These are phyloP conservation scores for Cinara cedri DNA, from an alignment of 2,888 invertebrate species.

Conservation along the genomic window DNA sequence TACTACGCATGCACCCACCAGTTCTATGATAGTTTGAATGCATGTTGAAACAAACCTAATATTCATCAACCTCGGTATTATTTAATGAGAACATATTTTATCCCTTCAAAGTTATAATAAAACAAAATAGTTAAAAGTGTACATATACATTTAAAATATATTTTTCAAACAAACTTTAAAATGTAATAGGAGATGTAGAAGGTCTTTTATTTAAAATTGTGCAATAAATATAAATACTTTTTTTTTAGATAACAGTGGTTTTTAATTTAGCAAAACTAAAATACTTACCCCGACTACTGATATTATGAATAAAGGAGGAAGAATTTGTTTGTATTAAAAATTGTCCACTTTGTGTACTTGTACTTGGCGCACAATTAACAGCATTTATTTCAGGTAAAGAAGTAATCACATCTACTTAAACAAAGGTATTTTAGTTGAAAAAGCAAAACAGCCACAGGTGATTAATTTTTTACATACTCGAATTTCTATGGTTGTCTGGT, in stretches of 20 bases:
- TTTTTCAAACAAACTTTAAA: no score
- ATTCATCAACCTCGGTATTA: no score
- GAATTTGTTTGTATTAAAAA: constrained; percentile 28
- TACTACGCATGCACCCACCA: no score
- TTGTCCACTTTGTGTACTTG: constrained; percentile 41
- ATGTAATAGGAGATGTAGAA: no score
- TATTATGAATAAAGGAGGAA: neutral
- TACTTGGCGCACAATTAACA: constrained; percentile 35
- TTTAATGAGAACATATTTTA: no score
- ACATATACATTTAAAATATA: no score
- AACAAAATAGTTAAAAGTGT: no score
- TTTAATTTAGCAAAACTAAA: neutral
- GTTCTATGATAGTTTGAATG: no score
- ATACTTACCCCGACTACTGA: constrained; percentile 16
- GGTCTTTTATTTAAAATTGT: no score
- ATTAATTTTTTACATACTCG: neutral
- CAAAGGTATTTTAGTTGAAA: neutral
- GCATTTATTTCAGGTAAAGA: constrained; percentile 37
- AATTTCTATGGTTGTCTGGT: constrained; percentile 18
- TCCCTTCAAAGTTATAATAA: no score
- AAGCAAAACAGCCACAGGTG: neutral
- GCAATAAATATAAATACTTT: neutral
- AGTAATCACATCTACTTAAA: neutral
- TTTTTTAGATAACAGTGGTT: neutral
- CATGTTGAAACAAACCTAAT: no score